Evolutionary conservation across 2,797 vertebrate genomes (phyloP).

Genomic region (Chelidonichthys spinosus): DNA sequence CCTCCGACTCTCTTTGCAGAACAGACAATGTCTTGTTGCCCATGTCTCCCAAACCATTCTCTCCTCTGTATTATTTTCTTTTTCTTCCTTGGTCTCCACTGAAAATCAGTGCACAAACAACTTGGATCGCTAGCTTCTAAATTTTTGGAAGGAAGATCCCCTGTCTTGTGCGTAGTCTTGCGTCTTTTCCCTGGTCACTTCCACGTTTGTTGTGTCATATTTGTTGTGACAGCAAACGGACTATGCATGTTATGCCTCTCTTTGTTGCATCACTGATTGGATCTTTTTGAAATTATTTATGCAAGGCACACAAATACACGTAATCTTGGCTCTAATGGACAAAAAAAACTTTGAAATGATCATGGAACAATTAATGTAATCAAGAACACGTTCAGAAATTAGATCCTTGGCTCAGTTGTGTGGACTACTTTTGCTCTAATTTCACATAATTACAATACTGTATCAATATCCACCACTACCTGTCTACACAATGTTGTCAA

Average conservation of each 20-base stretch:
- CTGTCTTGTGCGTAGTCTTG: neutral
- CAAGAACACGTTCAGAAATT: neutral
- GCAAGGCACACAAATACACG: neutral
- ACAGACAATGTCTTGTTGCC: neutral
- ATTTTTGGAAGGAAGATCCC: neutral
- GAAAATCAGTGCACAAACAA: neutral
- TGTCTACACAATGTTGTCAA: slow-evolving; percentile 22
- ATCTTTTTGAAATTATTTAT: neutral
- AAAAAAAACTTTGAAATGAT: neutral
- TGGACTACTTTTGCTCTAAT: neutral
- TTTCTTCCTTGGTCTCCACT: neutral
- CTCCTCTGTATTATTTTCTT: neutral
- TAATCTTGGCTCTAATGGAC: neutral
- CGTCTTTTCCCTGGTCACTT: neutral
- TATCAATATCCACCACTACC: slow-evolving; percentile 24
- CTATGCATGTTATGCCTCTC: neutral
- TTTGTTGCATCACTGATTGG: neutral
- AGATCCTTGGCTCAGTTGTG: neutral
- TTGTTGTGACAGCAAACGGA: neutral
- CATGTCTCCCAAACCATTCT: neutral
- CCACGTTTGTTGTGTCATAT: neutral
- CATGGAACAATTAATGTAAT: neutral
- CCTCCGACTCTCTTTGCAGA: slow-evolving; percentile 1
- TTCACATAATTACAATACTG: neutral
- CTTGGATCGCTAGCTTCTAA: neutral